Base-by-base conservation (phyloP, 2,797 vertebrate species). In the Nothura maculosa region DNA sequence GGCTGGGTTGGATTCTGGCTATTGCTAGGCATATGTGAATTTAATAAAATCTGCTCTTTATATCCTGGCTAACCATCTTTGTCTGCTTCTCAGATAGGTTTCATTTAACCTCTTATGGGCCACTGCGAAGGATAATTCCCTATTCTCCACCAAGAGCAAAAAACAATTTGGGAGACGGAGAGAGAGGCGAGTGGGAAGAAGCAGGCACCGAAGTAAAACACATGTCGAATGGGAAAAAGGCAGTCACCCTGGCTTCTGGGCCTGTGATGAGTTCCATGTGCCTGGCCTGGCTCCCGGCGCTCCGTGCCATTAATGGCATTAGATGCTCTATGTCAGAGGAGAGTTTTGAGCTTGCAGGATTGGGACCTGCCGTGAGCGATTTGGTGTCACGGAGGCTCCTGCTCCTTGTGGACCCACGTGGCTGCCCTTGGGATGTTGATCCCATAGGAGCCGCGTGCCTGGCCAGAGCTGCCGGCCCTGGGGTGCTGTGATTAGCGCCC, bases 181-280 rank as follows among this genome's bases (percentile, higher is more conserved):
- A 78, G 74, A 87, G 87, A 64, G 85, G 81, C 64, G 89, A 48
- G 70, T 61, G 66, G 90, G 80, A 89, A 89, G 94, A 87, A 79
- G 50, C 83, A 96, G 62, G 55, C 62, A 73, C 96, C 81, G 86
- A 92, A 95, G 82, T 89, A 87, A 95, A 94, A 87, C 61, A 76
- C 95, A 96, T 93, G 89, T 67, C 74, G 77, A 94, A 87, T 84
- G 60, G 94, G 50, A 92, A 85, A 89, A 90, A 82, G 81, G 82
- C 81, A 86, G 87, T 93, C 80, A 85, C 67, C 67, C 63, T 93
- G 92, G 63, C 67, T 95, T 94, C 77, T 93, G 75, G 89, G 85
- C 82, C 48, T 91, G 42, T 95, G 91, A 96, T 96, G 77, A 64
- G 74, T 95, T 95, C 96, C 96, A 96, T 87, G 90, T 96, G 93